Evolutionary conservation across 2,797 vertebrate genomes (phyloP).

Genomic region (Lacerta agilis): DNA sequence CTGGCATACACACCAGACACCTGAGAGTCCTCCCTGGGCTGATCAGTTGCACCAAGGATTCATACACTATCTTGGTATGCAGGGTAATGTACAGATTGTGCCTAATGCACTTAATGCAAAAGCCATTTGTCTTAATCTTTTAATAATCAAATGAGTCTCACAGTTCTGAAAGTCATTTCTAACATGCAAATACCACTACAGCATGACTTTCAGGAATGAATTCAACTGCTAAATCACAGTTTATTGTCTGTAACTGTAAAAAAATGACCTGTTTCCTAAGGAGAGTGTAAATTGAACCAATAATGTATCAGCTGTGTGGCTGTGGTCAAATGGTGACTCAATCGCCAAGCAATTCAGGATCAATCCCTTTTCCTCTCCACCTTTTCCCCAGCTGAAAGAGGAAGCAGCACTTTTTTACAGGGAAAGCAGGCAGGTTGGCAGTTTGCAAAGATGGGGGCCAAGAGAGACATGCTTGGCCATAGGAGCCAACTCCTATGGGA

Average conservation of each 20-base stretch:
- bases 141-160: neutral
- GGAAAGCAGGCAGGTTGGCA: neutral
- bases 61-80: neutral
- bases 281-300: neutral
- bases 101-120: neutral
- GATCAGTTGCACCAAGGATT: neutral
- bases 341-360: too few species aligned
- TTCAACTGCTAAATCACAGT: neutral
- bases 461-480: neutral
- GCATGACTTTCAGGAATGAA: neutral
- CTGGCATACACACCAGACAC: neutral
- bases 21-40: neutral
- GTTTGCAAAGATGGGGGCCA: neutral
- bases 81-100: neutral
- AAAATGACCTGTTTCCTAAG: neutral
- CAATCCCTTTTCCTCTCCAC: neutral
- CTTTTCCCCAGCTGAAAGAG: neutral
- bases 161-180: neutral
- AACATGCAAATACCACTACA: too few species aligned
- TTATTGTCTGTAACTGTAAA: neutral
- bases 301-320: too few species aligned
- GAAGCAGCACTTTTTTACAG: neutral
- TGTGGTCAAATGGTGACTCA: neutral
- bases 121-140: neutral
- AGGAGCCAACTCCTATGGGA: too few species aligned